Conservation (phyloP, 1,140 invertebrate genomes). For the Augochlora pura region DNA sequence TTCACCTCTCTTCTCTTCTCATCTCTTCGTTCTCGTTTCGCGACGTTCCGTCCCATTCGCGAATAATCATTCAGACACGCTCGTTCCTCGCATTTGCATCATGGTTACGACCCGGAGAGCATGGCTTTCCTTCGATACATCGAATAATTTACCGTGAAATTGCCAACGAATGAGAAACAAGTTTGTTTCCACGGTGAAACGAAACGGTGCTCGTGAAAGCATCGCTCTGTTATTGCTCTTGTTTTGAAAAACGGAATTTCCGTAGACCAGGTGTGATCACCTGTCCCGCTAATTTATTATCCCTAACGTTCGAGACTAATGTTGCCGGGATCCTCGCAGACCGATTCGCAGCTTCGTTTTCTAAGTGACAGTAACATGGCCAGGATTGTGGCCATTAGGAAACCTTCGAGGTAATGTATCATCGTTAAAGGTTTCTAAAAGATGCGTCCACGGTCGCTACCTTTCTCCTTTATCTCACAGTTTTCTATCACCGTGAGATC, state of each 20-base stretch:
- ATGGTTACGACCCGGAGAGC: neutral
- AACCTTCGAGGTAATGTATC: conserved; percentile 63
- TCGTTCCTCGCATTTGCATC: conserved; percentile 18
- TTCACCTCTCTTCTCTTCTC: neutral
- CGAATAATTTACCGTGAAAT: neutral
- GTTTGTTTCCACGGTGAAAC: neutral
- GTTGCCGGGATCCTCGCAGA: conserved; percentile 43
- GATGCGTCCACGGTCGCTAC: conserved; percentile 38
- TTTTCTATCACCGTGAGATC: neutral
- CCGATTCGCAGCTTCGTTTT: conserved; percentile 41
- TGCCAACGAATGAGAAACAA: neutral
- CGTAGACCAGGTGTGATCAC: neutral
- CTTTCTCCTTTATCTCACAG: conserved; percentile 13
- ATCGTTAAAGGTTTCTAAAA: conserved; percentile 71
- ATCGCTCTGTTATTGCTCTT: too few species aligned
- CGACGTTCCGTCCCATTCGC: neutral
- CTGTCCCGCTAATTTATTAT: conserved; percentile 12
- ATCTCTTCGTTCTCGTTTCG: neutral
- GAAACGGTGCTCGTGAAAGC: neutral
- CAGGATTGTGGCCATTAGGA: conserved; percentile 59
- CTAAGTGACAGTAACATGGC: conserved; percentile 69
- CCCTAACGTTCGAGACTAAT: conserved; percentile 23
- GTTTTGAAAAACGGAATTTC: too few species aligned
- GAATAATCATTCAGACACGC: conserved; percentile 12
- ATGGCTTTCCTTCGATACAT: neutral